phyloP scores from a whole-genome alignment of 2,797 vertebrate species.

The Alosa sapidissima region DNA sequence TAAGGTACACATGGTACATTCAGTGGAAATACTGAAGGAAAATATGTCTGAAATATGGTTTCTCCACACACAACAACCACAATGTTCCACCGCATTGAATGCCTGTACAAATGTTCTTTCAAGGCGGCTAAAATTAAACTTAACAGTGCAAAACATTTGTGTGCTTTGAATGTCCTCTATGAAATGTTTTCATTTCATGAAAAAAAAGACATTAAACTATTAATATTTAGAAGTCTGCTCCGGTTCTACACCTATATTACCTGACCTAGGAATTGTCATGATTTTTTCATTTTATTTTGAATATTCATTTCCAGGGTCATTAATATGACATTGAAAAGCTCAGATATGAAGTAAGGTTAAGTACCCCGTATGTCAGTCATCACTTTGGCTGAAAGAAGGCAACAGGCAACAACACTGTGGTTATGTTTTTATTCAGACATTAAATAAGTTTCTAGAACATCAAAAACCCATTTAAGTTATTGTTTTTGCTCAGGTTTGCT shows the following conservation, averaged over 20 bases:
- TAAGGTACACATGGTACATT: background rate
- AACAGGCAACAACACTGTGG: background rate
- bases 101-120: background rate
- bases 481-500: conserved; percentile 37
- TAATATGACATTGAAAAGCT: background rate
- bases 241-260: background rate
- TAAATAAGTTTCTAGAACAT: conserved; percentile 66
- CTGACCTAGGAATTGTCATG: background rate
- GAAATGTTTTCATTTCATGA: background rate
- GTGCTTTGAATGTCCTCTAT: background rate
- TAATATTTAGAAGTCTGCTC: background rate
- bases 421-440: conserved; percentile 68
- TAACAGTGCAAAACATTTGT: background rate
- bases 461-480: conserved; percentile 59
- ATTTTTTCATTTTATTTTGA: conserved; percentile 2
- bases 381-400: background rate
- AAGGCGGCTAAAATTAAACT: background rate
- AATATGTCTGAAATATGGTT: background rate
- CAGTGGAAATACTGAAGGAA: background rate
- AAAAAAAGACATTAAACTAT: background rate
- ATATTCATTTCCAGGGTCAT: background rate
- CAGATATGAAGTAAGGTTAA: background rate
- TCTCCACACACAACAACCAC: background rate
- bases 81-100: background rate
- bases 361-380: background rate